These are phyloP conservation scores for Tylochromis polylepis DNA, from an alignment of 2,113 vertebrate species.

Conservation along the genomic window DNA sequence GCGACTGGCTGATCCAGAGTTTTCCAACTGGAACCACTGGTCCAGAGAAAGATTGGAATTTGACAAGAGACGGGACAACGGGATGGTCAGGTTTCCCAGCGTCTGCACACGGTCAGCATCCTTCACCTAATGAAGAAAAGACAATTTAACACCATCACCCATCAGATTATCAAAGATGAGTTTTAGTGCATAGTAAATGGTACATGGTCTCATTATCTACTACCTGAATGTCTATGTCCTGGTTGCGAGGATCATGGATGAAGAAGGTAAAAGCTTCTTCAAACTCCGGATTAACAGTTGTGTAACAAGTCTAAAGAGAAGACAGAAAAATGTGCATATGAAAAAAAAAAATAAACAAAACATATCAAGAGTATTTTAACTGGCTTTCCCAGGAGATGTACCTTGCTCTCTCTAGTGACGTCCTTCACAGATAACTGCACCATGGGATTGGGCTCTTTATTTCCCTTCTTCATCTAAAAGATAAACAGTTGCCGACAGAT, in stretches of 20 bases:
- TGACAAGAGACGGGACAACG: constrained; percentile 77
- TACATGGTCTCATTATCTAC: not conserved
- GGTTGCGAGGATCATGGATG: constrained; percentile 81
- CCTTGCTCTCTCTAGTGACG: constrained; percentile 84
- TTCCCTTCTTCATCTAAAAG: constrained; percentile 83
- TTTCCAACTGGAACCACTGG: constrained; percentile 85
- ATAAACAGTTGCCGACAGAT: not conserved
- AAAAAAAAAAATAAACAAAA: not conserved
- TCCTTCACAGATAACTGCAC: constrained; percentile 86
- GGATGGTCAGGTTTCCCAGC: constrained; percentile 80
- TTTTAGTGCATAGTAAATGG: not conserved
- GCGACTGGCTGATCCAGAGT: constrained; percentile 79
- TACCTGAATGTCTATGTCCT: constrained; percentile 76
- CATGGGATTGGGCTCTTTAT: constrained; percentile 85
- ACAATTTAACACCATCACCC: not conserved
- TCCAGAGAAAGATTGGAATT: constrained; percentile 77
- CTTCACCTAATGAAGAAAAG: constrained; percentile 76
- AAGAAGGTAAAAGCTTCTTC: constrained; percentile 90
- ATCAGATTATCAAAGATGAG: not conserved
- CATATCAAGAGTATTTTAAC: not conserved
- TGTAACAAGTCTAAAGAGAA: constrained; percentile 73
- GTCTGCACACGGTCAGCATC: constrained; percentile 81
- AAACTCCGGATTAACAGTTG: constrained; percentile 78
- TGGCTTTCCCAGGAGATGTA: constrained; percentile 23
- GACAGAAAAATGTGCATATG: not conserved